These are phyloP conservation scores for Tetramorium bicarinatum DNA, from an alignment of 2,888 invertebrate genomes.

Conservation along the genomic window DNA sequence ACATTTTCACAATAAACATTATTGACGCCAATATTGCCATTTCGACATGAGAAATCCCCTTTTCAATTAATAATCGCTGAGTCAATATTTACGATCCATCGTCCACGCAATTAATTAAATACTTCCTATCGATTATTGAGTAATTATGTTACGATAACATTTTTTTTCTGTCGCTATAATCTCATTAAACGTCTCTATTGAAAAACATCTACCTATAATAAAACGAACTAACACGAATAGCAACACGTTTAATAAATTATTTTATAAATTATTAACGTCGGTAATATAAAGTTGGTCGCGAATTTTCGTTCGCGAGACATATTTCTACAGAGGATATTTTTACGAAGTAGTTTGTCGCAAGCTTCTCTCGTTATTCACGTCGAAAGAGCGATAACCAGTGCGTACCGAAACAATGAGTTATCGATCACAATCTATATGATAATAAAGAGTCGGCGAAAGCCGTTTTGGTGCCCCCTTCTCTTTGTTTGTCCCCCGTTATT, in stretches of 20 bases:
- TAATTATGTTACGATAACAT: conserved; percentile 59
- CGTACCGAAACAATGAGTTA: conserved; percentile 61
- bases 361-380: conserved; percentile 38
- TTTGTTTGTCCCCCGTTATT: conserved; percentile 36
- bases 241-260: conserved; percentile 52
- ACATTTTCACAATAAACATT: conserved; percentile 31
- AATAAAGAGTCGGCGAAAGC: conserved; percentile 67
- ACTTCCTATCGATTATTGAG: conserved; percentile 41
- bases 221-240: conserved; percentile 13
- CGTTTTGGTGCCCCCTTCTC: conserved; percentile 24
- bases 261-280: conserved; percentile 5
- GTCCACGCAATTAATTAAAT: conserved; percentile 63
- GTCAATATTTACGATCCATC: conserved; percentile 53
- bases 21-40: conserved; percentile 17
- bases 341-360: not conserved
- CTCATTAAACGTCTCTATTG: conserved; percentile 41
- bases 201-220: conserved; percentile 40
- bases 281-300: not conserved
- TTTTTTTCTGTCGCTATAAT: conserved; percentile 58
- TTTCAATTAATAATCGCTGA: conserved; percentile 62
- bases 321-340: not conserved
- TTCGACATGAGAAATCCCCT: conserved; percentile 52
- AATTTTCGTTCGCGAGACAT: not conserved
- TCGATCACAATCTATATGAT: conserved; percentile 77
- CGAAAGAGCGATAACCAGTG: conserved; percentile 34